Base-by-base conservation (phyloP, 2,113 vertebrate species). In the Sturnira hondurensis region DNA sequence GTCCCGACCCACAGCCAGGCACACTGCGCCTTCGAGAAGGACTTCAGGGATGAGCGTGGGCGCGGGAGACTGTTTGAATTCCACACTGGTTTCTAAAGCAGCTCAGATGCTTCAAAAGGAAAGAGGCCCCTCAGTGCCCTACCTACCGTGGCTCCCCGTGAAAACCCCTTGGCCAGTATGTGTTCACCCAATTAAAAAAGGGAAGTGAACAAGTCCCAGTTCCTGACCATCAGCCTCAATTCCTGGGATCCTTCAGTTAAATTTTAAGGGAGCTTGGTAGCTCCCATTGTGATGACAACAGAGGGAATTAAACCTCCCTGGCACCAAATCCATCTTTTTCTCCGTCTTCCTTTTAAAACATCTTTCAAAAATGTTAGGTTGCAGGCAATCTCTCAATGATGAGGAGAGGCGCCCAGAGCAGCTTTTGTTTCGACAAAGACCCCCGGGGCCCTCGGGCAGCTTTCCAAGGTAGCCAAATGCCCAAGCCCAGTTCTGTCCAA, bases 91-190 rank as follows among this genome's bases (percentile, higher is more conserved):
- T 97, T 74, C 68, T 67, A 70, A 94, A 81, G 86, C 43, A 70
- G 54, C 80, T 88, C n/a, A 71, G 61, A 67, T 15, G 45, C 78
- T 67, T 92, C 88, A 73, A 85, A 95, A 86, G 61, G n/a, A 76
- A 84, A 87, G 65, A 82, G n/a, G 54, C 31, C 61, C 15, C 70
- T 52, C 45, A 38, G 90, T 12, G 61, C 90, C 58, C 67, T 43
- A 70, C 68, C 80, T 74, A 47, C 61, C 14, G n/a, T 5, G 47
- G 63, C 65, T 83, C 47, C 86, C 82, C 77, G 43, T 17, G 47
- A 82, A 95, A 93, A 78, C 47, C 52, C 92, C n/a, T 70, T 33
- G 3, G 47, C 86, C 61, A 22, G 1, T 31, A 22, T 4, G 17
- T 15, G 80, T 78, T 85, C 67, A 80, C 70, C 92, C 91, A 68